A percentile compares a stretch with the other conserved stretches of the same genome.
Conservation (phyloP, 92 coral and sea anemone genomes). For the Heliopora coerulea region DNA sequence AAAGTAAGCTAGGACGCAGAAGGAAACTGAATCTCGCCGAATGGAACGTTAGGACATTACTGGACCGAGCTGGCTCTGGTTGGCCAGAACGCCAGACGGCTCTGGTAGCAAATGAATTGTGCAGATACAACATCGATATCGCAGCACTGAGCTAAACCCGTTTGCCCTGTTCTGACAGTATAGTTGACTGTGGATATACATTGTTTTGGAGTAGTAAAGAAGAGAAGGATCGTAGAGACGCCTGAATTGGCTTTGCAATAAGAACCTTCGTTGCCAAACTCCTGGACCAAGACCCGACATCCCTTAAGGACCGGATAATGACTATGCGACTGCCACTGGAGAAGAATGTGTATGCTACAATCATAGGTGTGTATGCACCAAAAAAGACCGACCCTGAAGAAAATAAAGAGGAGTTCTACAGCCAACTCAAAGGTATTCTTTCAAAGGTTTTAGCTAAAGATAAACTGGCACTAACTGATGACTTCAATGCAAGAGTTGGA, state of each 20-base stretch:
- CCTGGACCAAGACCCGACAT: conserved; percentile 33
- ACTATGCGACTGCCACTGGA: conserved; percentile 47
- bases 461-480: conserved; percentile 35
- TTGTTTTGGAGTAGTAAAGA: conserved; percentile 44
- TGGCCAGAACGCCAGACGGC: conserved; percentile 42
- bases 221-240: conserved; percentile 7
- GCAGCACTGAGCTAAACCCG: conserved; percentile 45
- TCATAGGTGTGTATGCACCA: conserved; percentile 53
- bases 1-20: conserved; percentile 9
- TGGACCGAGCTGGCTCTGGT: conserved; percentile 11
- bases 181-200: conserved; percentile 33
- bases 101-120: conserved; percentile 33
- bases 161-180: neutral
- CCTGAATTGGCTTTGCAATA: conserved; percentile 53
- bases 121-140: conserved; percentile 25
- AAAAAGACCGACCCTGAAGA: conserved; percentile 50
- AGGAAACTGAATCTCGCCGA: conserved; percentile 28
- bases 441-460: conserved; percentile 20
- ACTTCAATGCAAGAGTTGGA: conserved; percentile 54
- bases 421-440: conserved; percentile 4
- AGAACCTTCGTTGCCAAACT: conserved; percentile 1
- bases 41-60: conserved; percentile 38
- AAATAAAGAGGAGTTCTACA: conserved; percentile 46
- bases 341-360: conserved; percentile 34
- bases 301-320: conserved; percentile 47